Base-by-base conservation (phyloP, 2,888 invertebrate species). In the Portevinia maculata region DNA sequence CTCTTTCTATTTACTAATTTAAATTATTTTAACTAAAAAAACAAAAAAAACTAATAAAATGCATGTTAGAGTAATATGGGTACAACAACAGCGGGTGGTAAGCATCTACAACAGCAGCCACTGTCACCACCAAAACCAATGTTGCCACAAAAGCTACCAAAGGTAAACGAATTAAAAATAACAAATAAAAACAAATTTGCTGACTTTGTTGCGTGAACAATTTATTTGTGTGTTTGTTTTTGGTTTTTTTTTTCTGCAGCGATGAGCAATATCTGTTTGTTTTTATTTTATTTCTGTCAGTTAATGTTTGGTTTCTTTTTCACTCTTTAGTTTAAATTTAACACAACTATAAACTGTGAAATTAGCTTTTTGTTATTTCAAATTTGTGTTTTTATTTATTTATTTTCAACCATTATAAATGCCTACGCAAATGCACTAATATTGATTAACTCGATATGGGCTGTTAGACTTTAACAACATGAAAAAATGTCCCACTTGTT, bases 71-170 rank as follows among this genome's bases (percentile, higher is more conserved):
- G 37, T 78, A 79, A 83, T 78, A 65, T 84, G 74, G 67, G 79
- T 64, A 67, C 75, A 85, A 86, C 85, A 84, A 81, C 84, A 76
- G 53, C 81, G 73, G 37, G 81, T 81, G 73, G 69, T 75, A 81
- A 85, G 55, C 85, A 83, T 85, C 85, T 90, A 85, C 90, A 90
- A 87, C 90, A 88, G 87, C 90, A 90, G 88, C 90, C 90, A 86
- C 87, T 90, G 86, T 90, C 90, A 86, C 90, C 90, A 86, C 90
- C 90, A 79, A 90, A 88, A 87, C 90, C 90, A 86, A 88, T 90
- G 86, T 86, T 89, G 84, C 89, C 89, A 88, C 87, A 88, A 87
- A 90, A 89, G 87, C 86, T 89, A 70, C 86, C 88, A 85, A 90
- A 90, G 90, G 90, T 90, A 90, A 90, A 87, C 48, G 69, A 62